These are phyloP conservation scores for Sisor rabdophorus DNA, from an alignment of 2,113 vertebrate species.

Conservation along the genomic window DNA sequence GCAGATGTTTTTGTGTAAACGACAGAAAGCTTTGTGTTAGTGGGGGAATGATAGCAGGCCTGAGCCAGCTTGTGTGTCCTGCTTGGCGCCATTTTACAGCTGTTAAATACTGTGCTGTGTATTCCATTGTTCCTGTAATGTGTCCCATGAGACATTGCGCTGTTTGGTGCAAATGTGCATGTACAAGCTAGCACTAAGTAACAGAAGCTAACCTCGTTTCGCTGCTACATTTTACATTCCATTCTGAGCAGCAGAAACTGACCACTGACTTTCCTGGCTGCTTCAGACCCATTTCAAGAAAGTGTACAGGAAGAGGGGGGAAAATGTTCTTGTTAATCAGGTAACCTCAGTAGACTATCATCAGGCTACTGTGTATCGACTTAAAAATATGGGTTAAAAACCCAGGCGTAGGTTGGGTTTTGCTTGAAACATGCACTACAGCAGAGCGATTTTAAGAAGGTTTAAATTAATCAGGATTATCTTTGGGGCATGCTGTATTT, in stretches of 20 bases:
- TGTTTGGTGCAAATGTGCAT: constrained; percentile 15
- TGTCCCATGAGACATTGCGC: constrained; percentile 37
- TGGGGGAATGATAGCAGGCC: constrained; percentile 33
- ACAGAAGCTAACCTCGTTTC: constrained; percentile 28
- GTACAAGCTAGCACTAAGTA: background rate
- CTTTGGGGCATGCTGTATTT: background rate
- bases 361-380: background rate
- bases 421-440: background rate
- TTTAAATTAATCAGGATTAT: background rate
- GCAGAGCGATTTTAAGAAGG: background rate
- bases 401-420: background rate
- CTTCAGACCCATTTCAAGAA: constrained; percentile 10
- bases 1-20: constrained; percentile 1
- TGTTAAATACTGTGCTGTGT: constrained; percentile 39
- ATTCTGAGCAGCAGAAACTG: constrained; percentile 21
- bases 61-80: constrained; percentile 16
- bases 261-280: constrained; percentile 14
- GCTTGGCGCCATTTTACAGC: constrained; percentile 53
- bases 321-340: background rate
- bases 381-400: background rate
- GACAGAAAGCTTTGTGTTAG: background rate
- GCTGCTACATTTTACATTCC: constrained; percentile 26
- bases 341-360: background rate
- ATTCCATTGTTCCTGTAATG: constrained; percentile 40
- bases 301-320: background rate